Percentiles rank a stretch among this genome's conserved stretches.
Evolutionary conservation across 2,113 vertebrate genomes (phyloP).

Genomic region (Psilopogon haemacephalus): DNA sequence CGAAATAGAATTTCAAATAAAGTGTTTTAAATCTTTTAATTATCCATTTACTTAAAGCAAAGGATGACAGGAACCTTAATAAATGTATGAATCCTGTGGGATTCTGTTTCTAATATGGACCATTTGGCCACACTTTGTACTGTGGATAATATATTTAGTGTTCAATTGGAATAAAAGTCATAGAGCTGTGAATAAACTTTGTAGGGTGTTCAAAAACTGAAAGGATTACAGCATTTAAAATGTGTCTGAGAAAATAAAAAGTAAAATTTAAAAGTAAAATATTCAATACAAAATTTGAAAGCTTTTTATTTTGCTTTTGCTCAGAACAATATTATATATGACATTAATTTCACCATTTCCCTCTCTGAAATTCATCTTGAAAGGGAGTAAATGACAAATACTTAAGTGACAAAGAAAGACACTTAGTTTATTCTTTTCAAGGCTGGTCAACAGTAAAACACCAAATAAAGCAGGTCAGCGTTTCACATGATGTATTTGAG

Average conservation of each 20-base stretch:
- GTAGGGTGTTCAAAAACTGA: background rate
- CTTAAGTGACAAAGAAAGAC: conserved; percentile 30
- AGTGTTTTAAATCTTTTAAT: conserved; percentile 21
- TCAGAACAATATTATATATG: background rate
- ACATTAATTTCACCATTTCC: background rate
- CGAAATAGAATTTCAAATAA: conserved; percentile 49
- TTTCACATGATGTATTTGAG: conserved; percentile 37
- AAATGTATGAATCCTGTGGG: conserved; percentile 13
- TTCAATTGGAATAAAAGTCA: conserved; percentile 26
- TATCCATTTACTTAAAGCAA: conserved; percentile 23
- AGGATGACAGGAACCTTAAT: conserved; percentile 46
- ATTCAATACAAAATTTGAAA: background rate
- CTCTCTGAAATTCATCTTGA: background rate
- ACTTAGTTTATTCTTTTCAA: conserved; percentile 25
- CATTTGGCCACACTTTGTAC: background rate
- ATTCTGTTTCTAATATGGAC: conserved; percentile 44
- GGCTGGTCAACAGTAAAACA: conserved; percentile 17
- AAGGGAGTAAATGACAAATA: conserved; percentile 29
- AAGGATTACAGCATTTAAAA: conserved; percentile 11
- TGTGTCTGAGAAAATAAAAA: background rate
- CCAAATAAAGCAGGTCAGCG: conserved; percentile 44
- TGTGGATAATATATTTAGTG: background rate
- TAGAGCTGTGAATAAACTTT: conserved; percentile 22
- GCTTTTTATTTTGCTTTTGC: background rate
- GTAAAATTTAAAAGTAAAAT: background rate